A percentile compares a stretch with the other conserved stretches of the same genome.
Conservation (phyloP, 2,797 vertebrate genomes). For the Poecile montanus region DNA sequence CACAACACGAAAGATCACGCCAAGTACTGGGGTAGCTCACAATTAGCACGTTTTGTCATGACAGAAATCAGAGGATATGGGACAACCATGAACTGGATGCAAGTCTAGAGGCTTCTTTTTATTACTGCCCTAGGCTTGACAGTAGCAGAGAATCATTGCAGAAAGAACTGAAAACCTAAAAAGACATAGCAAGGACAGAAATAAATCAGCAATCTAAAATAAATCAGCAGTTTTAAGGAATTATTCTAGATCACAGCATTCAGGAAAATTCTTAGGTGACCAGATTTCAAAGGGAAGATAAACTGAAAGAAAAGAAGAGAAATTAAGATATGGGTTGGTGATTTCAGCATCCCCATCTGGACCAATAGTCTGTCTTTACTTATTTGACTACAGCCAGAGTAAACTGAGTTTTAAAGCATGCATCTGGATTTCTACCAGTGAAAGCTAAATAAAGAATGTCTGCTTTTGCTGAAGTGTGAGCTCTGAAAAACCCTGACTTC, state of each 20-base stretch:
- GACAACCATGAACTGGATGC: background rate
- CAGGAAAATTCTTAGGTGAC: background rate
- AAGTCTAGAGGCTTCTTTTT: background rate
- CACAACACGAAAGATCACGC: rapidly evolving
- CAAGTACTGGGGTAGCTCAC: background rate
- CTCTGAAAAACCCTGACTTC: background rate
- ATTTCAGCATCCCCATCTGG: background rate
- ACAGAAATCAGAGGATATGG: background rate
- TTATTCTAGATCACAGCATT: background rate
- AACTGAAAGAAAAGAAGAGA: background rate
- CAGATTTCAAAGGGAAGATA: background rate
- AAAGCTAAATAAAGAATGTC: background rate
- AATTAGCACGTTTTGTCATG: background rate
- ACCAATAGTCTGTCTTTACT: background rate
- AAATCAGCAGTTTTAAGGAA: background rate
- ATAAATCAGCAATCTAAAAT: background rate
- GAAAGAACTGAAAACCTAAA: background rate
- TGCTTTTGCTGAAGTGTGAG: background rate
- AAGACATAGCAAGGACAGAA: background rate
- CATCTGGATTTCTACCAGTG: constrained; percentile 2
- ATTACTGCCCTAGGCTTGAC: background rate
- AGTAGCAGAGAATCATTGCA: background rate
- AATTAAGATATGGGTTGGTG: background rate
- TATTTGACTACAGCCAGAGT: background rate
- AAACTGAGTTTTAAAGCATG: background rate